Conservation (phyloP, 2,888 invertebrate species). For the Tipula confusa region DNA sequence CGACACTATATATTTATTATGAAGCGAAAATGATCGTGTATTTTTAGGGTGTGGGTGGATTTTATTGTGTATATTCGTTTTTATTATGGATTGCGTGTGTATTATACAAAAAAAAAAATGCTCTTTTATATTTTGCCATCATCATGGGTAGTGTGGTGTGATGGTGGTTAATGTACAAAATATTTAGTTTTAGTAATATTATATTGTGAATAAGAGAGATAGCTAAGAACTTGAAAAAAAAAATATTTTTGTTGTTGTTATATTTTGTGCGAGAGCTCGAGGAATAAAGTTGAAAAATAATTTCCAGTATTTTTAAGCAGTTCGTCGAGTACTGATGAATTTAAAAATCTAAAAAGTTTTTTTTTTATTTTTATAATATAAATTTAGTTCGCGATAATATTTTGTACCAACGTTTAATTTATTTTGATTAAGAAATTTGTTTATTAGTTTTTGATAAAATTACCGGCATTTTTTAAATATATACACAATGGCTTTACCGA, state of each 20-base stretch:
- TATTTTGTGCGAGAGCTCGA: not conserved
- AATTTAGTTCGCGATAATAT: not conserved
- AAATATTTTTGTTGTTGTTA: not conserved
- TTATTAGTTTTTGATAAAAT: not conserved
- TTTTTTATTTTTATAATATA: not conserved
- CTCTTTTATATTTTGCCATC: constrained; percentile 8
- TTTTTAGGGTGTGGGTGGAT: not conserved
- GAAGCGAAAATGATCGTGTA: not conserved
- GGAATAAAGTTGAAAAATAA: not conserved
- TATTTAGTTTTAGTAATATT: not conserved
- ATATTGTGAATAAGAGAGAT: not conserved
- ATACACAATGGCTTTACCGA: not conserved
- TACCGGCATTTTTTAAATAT: not conserved
- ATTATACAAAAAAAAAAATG: not conserved
- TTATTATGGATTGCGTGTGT: not conserved
- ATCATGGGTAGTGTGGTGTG: not conserved
- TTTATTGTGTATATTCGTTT: not conserved
- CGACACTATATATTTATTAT: not conserved
- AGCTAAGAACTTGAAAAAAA: constrained; percentile 1
- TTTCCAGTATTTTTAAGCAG: constrained; percentile 20
- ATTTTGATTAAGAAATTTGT: not conserved
- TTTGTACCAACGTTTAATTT: not conserved
- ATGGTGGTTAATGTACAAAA: not conserved
- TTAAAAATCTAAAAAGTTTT: not conserved
- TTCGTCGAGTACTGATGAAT: constrained; percentile 6